Percentiles rank a stretch among this genome's conserved stretches.
phyloP scores from a whole-genome alignment of 1,140 invertebrate genomes.

The Episyrphus balteatus region DNA sequence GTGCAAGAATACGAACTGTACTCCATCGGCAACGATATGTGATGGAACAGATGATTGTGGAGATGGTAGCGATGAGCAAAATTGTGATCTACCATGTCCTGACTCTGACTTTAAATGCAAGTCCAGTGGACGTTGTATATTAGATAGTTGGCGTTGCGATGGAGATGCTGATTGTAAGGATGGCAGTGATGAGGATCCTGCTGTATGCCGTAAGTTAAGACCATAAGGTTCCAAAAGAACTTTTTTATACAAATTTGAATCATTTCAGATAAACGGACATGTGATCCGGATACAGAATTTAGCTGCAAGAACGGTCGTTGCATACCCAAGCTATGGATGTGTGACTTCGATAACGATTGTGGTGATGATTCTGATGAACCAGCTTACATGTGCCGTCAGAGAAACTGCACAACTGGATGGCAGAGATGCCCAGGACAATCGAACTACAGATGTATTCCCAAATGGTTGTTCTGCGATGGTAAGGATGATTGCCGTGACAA shows the following conservation, averaged over 20 bases:
- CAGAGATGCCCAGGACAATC: constrained; percentile 76
- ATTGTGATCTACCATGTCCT: constrained; percentile 74
- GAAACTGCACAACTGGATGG: constrained; percentile 86
- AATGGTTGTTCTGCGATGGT: constrained; percentile 91
- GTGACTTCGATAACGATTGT: constrained; percentile 42
- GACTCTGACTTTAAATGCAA: constrained; percentile 90
- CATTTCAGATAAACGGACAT: constrained; percentile 57
- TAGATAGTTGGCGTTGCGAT: constrained; percentile 91
- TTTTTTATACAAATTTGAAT: not conserved
- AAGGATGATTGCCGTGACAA: constrained; percentile 86
- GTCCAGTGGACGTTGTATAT: constrained; percentile 81
- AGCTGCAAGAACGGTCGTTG: constrained; percentile 85
- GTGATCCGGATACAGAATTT: constrained; percentile 75
- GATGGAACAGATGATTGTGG: constrained; percentile 86
- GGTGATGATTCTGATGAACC: constrained; percentile 92
- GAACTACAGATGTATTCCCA: constrained; percentile 88
- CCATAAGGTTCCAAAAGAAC: too few species aligned
- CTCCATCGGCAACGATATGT: constrained; percentile 82
- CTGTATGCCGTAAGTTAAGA: constrained; percentile 63
- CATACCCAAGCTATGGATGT: constrained; percentile 93
- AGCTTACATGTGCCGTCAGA: constrained; percentile 79
- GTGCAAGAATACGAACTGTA: constrained; percentile 87
- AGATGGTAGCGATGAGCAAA: constrained; percentile 70
- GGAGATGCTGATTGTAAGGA: constrained; percentile 92
- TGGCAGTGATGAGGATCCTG: constrained; percentile 82